Base-by-base conservation (phyloP, 2,113 vertebrate species). In the Rhineura floridana region DNA sequence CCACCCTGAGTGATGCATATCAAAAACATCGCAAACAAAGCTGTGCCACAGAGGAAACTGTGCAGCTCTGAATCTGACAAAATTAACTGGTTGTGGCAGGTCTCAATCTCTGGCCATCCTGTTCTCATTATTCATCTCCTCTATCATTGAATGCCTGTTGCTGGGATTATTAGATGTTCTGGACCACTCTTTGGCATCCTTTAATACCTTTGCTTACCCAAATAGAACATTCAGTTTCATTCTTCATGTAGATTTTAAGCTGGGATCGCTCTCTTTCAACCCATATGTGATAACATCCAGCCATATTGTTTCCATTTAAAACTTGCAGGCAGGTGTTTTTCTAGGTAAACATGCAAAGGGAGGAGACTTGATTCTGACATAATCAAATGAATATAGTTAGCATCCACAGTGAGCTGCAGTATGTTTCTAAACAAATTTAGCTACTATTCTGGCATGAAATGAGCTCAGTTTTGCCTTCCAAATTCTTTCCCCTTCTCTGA, bases 101-200 rank as follows among this genome's bases (percentile, higher is more conserved):
- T 28, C 65, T 0, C 88, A 55, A 28, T 82, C 67, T 59, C 59
- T 81, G 72, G 2, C 6, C 77, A 83, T 11, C 83, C 42, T 81
- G 3, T 42, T 1, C 0, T 46, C 81, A 72, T 81, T 82, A 3
- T n/a, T 84, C 19, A 6, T 84, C 88, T 90, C 81, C 75, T 46
- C 69, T 82, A 36, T 63, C 84, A 89, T 88, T 82, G 77, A 39
- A 79, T n/a, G 69, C 83, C 86, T 79, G 33, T 15, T 83, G 72
- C 83, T 91, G 83, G 83, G 62, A 84, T 48, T 30, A 7, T 11
- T 0, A 0, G 28, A 69, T 55, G 44, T 85, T 73, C 90, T 87
- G 0, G 0, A 86, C 33, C 0, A 0, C 44, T 33, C 15, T 83
- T 76, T 73, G 55, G 63, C 42, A 28, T 73, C 44, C 33, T 75